Conservation (phyloP, 2,888 invertebrate species). For the Drosophila rubida region DNA sequence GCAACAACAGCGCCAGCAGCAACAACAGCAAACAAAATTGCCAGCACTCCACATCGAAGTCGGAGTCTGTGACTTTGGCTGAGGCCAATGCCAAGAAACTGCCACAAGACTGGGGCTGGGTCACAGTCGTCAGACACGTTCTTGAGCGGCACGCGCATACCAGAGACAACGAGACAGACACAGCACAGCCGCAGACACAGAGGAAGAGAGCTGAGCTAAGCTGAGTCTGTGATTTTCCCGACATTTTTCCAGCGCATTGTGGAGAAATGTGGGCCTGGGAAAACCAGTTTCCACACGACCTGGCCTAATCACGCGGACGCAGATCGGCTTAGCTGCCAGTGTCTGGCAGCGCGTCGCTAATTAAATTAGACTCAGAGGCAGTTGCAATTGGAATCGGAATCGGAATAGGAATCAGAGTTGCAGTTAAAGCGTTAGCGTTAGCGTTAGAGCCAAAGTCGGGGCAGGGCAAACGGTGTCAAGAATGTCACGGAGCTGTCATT, state of each 20-base stretch:
- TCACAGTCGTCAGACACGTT: slow-evolving; percentile 76
- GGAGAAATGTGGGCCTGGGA: slow-evolving; percentile 34
- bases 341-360: slow-evolving; percentile 60
- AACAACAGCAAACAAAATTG: slow-evolving; percentile 34
- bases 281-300: slow-evolving; percentile 64
- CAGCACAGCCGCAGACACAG: slow-evolving; percentile 17
- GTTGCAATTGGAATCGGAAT: neutral
- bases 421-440: neutral
- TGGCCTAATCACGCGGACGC: slow-evolving; percentile 59
- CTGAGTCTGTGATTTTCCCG: slow-evolving; percentile 44
- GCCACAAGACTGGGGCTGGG: slow-evolving; percentile 62
- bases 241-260: slow-evolving; percentile 48
- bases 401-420: neutral
- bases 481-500: slow-evolving; percentile 49
- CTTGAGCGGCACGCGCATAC: slow-evolving; percentile 74
- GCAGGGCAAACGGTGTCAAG: slow-evolving; percentile 34
- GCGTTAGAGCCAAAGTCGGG: slow-evolving; percentile 17
- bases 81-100: slow-evolving; percentile 30
- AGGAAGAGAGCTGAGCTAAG: neutral
- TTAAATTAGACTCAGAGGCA: slow-evolving; percentile 69
- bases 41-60: slow-evolving; percentile 24
- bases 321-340: slow-evolving; percentile 39
- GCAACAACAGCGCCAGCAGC: slow-evolving; percentile 27
- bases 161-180: slow-evolving; percentile 46
- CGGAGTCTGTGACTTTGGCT: slow-evolving; percentile 27